Percentiles rank a stretch among this genome's conserved stretches.
phyloP scores from a whole-genome alignment of 1,140 invertebrate species.

The Semibalanus balanoides region DNA sequence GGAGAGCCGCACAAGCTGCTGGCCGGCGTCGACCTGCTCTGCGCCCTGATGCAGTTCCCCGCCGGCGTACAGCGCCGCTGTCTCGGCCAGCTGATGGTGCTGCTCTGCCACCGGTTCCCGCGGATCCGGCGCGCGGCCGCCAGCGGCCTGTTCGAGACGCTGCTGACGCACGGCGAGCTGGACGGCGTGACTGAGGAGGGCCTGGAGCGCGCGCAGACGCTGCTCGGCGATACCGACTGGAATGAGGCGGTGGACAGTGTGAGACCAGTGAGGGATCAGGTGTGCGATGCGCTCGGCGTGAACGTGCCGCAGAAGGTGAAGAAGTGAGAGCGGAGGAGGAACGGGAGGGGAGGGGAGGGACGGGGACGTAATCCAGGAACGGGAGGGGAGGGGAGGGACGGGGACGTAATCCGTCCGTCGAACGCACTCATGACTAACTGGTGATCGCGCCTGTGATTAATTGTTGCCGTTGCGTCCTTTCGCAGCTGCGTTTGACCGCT shows the following conservation, averaged over 20 bases:
- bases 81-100: constrained; percentile 10
- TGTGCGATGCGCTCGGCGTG: not conserved
- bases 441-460: not conserved
- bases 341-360: too few species aligned
- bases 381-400: too few species aligned
- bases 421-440: not conserved
- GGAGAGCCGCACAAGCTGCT: constrained; percentile 10
- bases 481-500: too few species aligned
- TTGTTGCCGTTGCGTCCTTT: not conserved
- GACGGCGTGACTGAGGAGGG: not conserved
- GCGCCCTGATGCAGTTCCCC: constrained; percentile 11
- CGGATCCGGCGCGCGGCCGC: constrained; percentile 13
- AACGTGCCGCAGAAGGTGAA: not conserved
- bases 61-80: constrained; percentile 5
- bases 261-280: not conserved
- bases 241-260: not conserved
- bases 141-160: constrained; percentile 12
- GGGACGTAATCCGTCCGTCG: not conserved
- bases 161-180: constrained; percentile 7
- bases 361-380: not conserved
- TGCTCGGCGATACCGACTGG: not conserved
- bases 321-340: not conserved
- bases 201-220: not conserved
- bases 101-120: constrained; percentile 16
- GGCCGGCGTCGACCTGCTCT: constrained; percentile 11